Evolutionary conservation across 2,113 vertebrate genomes (phyloP), one percentile per base, ranked within the genome.

Genomic region (Phrynosoma blainvillii): DNA sequence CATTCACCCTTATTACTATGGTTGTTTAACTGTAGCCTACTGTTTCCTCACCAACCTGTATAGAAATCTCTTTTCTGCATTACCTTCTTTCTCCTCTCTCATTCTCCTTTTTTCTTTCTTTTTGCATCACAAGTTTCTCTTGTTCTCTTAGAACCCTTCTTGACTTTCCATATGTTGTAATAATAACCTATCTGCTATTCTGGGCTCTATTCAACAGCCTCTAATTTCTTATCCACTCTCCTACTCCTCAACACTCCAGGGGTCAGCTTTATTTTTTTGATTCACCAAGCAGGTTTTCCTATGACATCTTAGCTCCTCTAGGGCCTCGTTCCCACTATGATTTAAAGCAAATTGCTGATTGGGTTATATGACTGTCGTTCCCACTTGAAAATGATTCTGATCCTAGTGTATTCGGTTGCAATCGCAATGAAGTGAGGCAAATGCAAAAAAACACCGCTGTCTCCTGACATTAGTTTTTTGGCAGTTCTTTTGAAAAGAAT

Each of bases 111-210:
- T 68, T 6, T 68, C 25, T 27, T 71, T 30, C 30, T 83, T 73
- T 79, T 77, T 66, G 76, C 86, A 0, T 0, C 0, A 0, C 80
- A 87, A 91, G 73, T 86, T 27, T 71, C 25, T 71, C 68, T 71
- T 71, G 68, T 11, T 20, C 68, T 71, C 68, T 1, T 30, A 71
- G 27, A 71, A 12, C 68, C 82, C 85, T 90, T 92, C 93, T 94
- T 93, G 94, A 87, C 80, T 80, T 92, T 79, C 91, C 93, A 93
- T 94, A 92, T 93, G 93, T 90, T 89, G 89, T 90, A 92, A 91
- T 94, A 92, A 93, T 94, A 91, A 85, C 91, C 93, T 92, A 87
- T 93, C 89, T 88, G 89, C 93, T 95, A 93, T 94, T 95, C 92
- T 16, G 0, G 89, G 89, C 91, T 91, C 76, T 0, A 90, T 92